Percentiles rank a stretch among this genome's conserved stretches.
Evolutionary conservation across 1,140 invertebrate species (phyloP).

Genomic region (Lepidurus arcticus): DNA sequence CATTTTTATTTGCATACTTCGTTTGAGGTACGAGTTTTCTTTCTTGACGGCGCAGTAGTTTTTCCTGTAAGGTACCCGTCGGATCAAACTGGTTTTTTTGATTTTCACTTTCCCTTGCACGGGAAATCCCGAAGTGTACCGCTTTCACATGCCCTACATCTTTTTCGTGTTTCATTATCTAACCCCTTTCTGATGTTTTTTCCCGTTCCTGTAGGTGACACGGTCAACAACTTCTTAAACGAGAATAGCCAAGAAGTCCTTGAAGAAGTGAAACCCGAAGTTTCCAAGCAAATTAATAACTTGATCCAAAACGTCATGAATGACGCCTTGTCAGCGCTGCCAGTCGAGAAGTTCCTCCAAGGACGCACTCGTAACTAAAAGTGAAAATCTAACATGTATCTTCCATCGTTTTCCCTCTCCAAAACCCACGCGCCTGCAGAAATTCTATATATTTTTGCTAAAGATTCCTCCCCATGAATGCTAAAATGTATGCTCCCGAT

Average conservation of each 20-base stretch:
- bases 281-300: conserved; percentile 45
- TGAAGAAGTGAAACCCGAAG: conserved; percentile 69
- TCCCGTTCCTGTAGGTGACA: conserved; percentile 52
- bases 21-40: too few relatives aligned
- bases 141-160: conserved; percentile 5
- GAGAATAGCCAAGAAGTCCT: conserved; percentile 77
- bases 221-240: conserved; percentile 77
- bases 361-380: conserved; percentile 9
- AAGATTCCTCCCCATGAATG: neutral
- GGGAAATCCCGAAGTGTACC: neutral
- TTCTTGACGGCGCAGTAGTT: too few relatives aligned
- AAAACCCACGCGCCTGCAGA: neutral
- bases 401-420: neutral
- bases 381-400: neutral
- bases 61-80: too few relatives aligned
- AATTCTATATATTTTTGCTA: neutral
- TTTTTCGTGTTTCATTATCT: neutral
- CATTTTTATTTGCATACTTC: neutral
- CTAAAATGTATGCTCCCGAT: neutral
- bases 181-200: neutral
- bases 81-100: neutral
- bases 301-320: conserved; percentile 36
- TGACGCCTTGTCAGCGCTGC: conserved; percentile 34
- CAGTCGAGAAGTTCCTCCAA: conserved; percentile 35
- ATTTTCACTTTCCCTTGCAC: neutral